Evolutionary conservation across 2,113 vertebrate genomes (phyloP).

Genomic region (Gasterosteus aculeatus): DNA sequence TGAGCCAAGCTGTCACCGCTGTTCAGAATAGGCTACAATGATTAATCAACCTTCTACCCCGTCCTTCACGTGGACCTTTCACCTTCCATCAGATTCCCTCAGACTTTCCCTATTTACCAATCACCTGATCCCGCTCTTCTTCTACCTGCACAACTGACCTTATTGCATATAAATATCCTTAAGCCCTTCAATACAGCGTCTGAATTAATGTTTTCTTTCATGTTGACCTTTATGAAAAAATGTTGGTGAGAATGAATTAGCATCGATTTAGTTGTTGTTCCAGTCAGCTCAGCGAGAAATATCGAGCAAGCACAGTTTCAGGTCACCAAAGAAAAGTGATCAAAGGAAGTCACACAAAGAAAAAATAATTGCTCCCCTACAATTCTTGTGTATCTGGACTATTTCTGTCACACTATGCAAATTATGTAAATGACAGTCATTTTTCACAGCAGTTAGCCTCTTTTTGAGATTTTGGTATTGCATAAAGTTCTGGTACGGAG

Average conservation of each 20-base stretch:
- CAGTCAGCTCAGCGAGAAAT: neutral
- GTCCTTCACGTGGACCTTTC: neutral
- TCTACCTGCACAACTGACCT: neutral
- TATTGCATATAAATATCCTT: neutral
- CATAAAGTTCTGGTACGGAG: neutral
- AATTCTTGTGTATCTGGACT: neutral
- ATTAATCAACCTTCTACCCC: neutral
- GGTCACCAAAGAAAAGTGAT: neutral
- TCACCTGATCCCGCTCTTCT: conserved; percentile 9
- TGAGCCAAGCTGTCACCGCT: neutral
- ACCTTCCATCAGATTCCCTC: conserved; percentile 1
- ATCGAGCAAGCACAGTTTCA: neutral
- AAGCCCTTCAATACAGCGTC: neutral
- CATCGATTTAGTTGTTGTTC: neutral
- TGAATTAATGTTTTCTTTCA: neutral
- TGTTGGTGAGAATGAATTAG: neutral
- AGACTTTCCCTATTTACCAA: neutral
- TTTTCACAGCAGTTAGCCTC: conserved; percentile 13
- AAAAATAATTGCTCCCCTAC: neutral
- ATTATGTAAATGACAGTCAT: conserved; percentile 4
- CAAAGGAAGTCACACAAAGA: conserved; percentile 1
- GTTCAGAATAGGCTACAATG: neutral
- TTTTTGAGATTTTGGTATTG: conserved; percentile 2
- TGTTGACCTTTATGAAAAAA: neutral
- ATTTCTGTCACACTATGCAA: conserved; percentile 28